These are phyloP conservation scores for Amphiprion ocellaris DNA, from an alignment of 2,113 vertebrate species.

Conservation along the genomic window DNA sequence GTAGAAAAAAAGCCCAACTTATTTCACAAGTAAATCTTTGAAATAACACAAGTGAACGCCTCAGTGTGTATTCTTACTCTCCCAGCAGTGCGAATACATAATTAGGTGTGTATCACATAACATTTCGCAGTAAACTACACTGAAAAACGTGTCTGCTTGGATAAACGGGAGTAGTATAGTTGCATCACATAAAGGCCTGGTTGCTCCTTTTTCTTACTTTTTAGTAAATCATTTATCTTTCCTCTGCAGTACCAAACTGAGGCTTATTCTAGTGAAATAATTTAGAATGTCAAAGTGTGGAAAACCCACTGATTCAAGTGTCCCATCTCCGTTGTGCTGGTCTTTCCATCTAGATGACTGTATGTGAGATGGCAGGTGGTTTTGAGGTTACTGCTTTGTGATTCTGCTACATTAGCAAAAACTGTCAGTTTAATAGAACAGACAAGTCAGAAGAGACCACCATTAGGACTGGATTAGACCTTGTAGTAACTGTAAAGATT, in stretches of 20 bases:
- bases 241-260: not conserved
- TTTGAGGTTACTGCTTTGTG: slow-evolving; percentile 39
- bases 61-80: not conserved
- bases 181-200: not conserved
- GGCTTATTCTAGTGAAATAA: not conserved
- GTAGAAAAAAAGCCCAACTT: not conserved
- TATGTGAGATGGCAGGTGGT: slow-evolving; percentile 51
- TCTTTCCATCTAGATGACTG: slow-evolving; percentile 58
- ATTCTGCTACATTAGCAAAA: not conserved
- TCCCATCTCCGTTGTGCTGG: slow-evolving; percentile 21
- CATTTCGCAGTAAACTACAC: not conserved
- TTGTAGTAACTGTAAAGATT: not conserved
- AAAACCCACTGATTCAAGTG: slow-evolving; percentile 36
- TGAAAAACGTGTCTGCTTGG: no score
- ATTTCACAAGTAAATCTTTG: not conserved
- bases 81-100: not conserved
- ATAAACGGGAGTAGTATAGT: no score
- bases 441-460: not conserved
- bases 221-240: not conserved
- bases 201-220: not conserved
- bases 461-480: not conserved
- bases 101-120: not conserved
- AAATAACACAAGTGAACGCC: no score
- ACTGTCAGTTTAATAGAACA: not conserved
- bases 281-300: slow-evolving; percentile 19